Base-by-base conservation (phyloP, 2,797 vertebrate genomes). In the Sebastiscus albofasciatus region DNA sequence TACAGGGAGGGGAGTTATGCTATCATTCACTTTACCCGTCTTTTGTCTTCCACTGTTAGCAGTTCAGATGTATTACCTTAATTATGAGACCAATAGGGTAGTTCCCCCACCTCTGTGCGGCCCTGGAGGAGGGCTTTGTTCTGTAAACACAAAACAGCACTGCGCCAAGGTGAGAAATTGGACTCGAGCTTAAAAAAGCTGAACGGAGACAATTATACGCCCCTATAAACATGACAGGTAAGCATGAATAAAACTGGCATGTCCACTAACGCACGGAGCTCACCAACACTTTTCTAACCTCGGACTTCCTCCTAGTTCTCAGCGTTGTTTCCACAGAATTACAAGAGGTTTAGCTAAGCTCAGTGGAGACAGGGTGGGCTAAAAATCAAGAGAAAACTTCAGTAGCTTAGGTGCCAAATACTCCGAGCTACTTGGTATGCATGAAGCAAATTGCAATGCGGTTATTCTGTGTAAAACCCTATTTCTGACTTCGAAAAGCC, bases 21-120 rank as follows among this genome's bases (percentile, higher is more conserved):
- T 61, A 89, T 86, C 84, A 77, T 88, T 87, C 75, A 72, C 82
- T 86, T 85, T 73, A 81, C 82, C 67, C 11, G 22, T 83, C 88
- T 87, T 94, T 93, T 92, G 90, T 93, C 86, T 90, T 88, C 84
- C 36, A 82, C 88, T 85, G 86, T 91, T 90, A 84, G 72, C 89
- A 27, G 78, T 79, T 77, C 78, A 91, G 91, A 94, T 90, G 88
- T 92, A 94, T 90, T 90, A 90, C 84, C 85, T 93, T 90, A 94
- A 95, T 94, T 93, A 93, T 69, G 77, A 85, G 81, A 89, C 84
- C 80, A 75, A 86, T 72, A 61, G 59, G 69, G 75, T 71, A 79
- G 77, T 64, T 86, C 69, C 71, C 46, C 13, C 68, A 73, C 58
- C 81, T 88, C 73, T 82, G 74, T 71, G 80, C 77, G 67, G 67